Percentiles rank a stretch among this genome's conserved stretches.
These are phyloP conservation scores for Nasonia vitripennis DNA, from an alignment of 1,140 invertebrate species.

Conservation along the genomic window DNA sequence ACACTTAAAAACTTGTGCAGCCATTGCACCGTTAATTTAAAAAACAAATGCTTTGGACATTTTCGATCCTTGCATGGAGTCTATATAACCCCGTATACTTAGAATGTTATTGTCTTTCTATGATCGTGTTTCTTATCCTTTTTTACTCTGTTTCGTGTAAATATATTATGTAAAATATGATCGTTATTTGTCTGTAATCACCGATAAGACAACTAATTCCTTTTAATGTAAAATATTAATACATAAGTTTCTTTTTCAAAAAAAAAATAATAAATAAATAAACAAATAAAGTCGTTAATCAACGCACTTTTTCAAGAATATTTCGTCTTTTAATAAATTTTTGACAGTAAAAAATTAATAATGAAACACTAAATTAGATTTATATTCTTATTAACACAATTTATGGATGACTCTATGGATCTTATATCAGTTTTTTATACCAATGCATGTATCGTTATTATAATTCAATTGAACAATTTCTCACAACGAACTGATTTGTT, in stretches of 20 bases:
- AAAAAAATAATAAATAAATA: not conserved
- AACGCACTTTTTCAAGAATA: too few species aligned
- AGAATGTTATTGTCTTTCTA: not conserved
- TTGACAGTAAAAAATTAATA: too few species aligned
- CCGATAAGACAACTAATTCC: not conserved
- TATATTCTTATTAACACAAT: too few species aligned
- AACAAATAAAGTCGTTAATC: not conserved
- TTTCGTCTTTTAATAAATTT: too few species aligned
- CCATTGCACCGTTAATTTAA: not conserved
- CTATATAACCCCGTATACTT: not conserved
- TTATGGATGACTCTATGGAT: too few species aligned
- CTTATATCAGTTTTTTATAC: not conserved
- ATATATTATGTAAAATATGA: not conserved
- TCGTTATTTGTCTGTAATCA: not conserved
- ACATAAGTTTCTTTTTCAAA: not conserved
- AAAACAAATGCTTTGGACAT: too few species aligned
- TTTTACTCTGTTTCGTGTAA: not conserved
- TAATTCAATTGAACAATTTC: not conserved
- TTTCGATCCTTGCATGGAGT: too few species aligned
- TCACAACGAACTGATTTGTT: conserved; percentile 1
- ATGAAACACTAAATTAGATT: too few species aligned
- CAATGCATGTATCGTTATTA: not conserved
- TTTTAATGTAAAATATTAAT: not conserved
- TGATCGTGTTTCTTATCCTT: not conserved
- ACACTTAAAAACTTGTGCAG: conserved; percentile 1